Conservation (phyloP, 2,113 vertebrate species). For the Coptodon rendalli region DNA sequence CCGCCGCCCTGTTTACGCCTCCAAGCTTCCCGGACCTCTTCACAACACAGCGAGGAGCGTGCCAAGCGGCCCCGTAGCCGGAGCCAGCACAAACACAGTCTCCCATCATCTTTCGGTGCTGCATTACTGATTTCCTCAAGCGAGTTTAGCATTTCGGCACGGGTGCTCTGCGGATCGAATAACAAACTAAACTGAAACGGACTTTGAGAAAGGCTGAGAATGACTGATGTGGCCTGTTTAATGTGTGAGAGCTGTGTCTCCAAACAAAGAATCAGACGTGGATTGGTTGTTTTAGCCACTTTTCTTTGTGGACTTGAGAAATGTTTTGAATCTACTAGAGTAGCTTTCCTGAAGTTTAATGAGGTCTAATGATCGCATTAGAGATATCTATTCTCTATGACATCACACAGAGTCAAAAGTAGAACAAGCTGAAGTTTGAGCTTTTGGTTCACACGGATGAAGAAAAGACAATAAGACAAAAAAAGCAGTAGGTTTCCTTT, state of each 20-base stretch:
- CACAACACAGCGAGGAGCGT: background rate
- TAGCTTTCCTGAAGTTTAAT: background rate
- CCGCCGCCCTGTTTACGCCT: conserved; percentile 34
- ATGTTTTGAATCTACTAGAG: background rate
- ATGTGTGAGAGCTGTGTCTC: background rate
- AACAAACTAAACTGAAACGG: background rate
- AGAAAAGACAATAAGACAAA: background rate
- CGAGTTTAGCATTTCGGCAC: background rate
- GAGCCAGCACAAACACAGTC: conserved; percentile 4
- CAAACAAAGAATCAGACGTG: background rate
- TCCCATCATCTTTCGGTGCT: background rate
- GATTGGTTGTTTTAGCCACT: background rate
- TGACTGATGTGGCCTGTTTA: background rate
- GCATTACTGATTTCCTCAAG: background rate
- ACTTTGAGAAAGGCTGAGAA: background rate
- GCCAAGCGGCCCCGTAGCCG: background rate
- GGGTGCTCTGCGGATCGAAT: background rate
- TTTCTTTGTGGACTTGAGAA: background rate
- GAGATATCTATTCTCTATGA: background rate
- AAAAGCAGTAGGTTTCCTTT: background rate
- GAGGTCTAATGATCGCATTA: background rate
- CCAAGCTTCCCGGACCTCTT: conserved; percentile 26
- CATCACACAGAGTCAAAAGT: background rate
- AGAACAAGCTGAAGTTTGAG: background rate
- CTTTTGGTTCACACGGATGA: background rate